These are phyloP conservation scores for Eulemur macaco DNA, from an alignment of 2,113 vertebrate genomes.

Conservation along the genomic window DNA sequence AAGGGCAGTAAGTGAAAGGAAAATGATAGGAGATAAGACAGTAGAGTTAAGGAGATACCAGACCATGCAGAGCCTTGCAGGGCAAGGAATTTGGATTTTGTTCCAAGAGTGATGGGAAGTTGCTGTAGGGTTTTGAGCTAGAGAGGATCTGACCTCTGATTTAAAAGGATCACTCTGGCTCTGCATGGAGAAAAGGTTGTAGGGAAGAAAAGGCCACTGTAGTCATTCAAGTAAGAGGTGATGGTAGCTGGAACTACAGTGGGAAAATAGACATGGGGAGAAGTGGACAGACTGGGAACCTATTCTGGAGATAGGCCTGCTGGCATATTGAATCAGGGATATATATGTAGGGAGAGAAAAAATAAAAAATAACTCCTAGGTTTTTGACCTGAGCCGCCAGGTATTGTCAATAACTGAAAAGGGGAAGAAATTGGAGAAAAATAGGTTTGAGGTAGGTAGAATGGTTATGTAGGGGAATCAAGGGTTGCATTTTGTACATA, in stretches of 20 bases:
- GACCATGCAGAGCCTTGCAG: background rate
- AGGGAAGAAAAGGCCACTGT: background rate
- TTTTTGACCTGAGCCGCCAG: background rate
- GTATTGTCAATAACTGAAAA: background rate
- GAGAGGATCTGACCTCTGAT: background rate
- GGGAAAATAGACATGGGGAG: background rate
- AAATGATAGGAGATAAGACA: conserved; percentile 55
- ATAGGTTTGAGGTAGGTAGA: background rate
- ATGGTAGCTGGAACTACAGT: background rate
- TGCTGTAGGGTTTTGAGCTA: conserved; percentile 13
- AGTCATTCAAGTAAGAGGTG: background rate
- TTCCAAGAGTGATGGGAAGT: background rate
- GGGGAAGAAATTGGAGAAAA: background rate
- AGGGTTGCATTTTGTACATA: background rate
- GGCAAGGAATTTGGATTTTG: conserved; percentile 45
- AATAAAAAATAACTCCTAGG: background rate
- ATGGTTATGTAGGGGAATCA: background rate
- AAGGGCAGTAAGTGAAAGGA: conserved; percentile 42
- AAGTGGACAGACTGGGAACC: background rate
- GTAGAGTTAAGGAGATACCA: conserved; percentile 34
- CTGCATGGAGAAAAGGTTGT: background rate
- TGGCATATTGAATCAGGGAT: background rate
- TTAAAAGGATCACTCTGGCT: background rate
- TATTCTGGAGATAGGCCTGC: background rate
- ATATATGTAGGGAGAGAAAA: background rate